These are phyloP conservation scores for Archilochus colubris DNA, from an alignment of 2,113 vertebrate species.

Conservation along the genomic window DNA sequence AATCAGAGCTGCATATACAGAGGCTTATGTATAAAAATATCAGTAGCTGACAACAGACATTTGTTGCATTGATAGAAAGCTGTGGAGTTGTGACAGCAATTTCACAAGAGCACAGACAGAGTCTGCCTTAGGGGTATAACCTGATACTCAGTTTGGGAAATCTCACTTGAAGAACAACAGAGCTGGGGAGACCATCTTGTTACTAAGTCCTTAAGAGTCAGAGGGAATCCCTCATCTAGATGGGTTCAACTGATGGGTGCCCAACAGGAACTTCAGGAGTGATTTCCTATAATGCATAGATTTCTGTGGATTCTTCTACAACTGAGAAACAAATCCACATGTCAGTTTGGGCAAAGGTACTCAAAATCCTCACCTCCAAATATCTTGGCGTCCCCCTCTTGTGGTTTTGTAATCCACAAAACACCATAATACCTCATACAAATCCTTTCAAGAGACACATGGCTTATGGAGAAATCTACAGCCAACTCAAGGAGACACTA, in stretches of 20 bases:
- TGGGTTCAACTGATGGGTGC: background rate
- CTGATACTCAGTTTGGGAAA: background rate
- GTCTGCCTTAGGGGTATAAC: background rate
- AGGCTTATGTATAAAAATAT: background rate
- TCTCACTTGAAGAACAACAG: background rate
- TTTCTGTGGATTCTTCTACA: conserved; percentile 3
- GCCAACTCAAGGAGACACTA: background rate
- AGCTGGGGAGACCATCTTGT: background rate
- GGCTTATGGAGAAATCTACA: background rate
- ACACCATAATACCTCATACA: conserved; percentile 8
- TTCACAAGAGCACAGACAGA: background rate
- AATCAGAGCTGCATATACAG: background rate
- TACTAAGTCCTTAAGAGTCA: background rate
- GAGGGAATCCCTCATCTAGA: background rate
- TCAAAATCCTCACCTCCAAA: background rate
- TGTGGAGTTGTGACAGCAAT: background rate
- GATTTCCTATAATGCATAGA: background rate
- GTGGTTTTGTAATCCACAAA: conserved; percentile 48
- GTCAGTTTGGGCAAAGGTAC: background rate
- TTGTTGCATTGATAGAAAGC: background rate
- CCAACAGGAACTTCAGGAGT: background rate
- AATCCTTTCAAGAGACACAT: conserved; percentile 10
- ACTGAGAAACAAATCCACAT: background rate
- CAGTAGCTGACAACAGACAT: background rate
- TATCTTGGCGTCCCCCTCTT: background rate